Evolutionary conservation across 2,113 vertebrate species (phyloP).

Genomic region (Pelecanus crispus): DNA sequence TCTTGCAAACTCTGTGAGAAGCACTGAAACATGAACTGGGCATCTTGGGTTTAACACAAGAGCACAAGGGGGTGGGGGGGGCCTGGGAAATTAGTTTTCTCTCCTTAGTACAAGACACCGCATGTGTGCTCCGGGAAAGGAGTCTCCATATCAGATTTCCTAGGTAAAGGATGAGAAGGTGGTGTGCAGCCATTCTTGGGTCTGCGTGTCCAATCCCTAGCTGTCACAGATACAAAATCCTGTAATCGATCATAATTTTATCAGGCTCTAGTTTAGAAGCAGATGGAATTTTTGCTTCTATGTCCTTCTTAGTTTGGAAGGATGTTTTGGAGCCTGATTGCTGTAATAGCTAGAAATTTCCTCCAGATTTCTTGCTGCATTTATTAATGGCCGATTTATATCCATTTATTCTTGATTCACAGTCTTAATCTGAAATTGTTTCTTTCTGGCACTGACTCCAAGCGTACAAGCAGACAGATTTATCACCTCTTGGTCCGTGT

Average conservation of each 20-base stretch:
- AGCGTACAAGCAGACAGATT: not conserved
- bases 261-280: not conserved
- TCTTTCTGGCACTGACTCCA: not conserved
- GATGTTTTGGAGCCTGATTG: not conserved
- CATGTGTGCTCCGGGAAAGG: not conserved
- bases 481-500: not conserved
- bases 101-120: not conserved
- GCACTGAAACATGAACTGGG: not conserved
- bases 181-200: not conserved
- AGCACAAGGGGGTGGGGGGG: accelerated
- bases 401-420: not conserved
- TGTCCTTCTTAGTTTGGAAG: not conserved
- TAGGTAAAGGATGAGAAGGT: not conserved
- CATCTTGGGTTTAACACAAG: not conserved
- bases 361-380: not conserved
- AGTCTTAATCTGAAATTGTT: not conserved
- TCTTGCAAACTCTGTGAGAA: not conserved
- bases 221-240: not conserved
- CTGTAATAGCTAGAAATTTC: not conserved
- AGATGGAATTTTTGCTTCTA: not conserved
- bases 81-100: not conserved
- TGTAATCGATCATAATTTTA: not conserved
- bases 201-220: not conserved
- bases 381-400: not conserved
- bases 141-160: not conserved